Base-by-base conservation (phyloP, 2,888 invertebrate genomes). In the Chrysomela aeneicollis region DNA sequence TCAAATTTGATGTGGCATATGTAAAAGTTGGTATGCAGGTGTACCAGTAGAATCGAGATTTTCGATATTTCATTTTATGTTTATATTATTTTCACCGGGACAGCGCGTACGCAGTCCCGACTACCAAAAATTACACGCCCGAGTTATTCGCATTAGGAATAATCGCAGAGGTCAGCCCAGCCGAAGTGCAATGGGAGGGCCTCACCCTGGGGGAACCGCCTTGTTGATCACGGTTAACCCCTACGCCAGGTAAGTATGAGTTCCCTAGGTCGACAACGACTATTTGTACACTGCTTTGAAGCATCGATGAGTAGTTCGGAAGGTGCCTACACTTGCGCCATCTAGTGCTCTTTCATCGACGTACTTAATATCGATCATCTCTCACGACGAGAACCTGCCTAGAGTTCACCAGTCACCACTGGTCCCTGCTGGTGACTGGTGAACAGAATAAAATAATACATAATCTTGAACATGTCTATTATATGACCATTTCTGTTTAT, bases 131-230 rank as follows among this genome's bases (percentile, higher is more conserved):
- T 87, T 86, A 81, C 86, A 87, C 88, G 87, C 86, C 87, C 88
- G 88, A 89, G 88, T 87, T 88, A 87, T 86, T 87, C 88, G 85
- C 88, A 87, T 89, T 88, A 88, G 88, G 87, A 87, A 85, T 86
- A 88, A 88, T 89, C 89, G 89, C 90, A 88, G 86, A 87, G 86
- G 89, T 90, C 90, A 90, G 86, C 89, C 87, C 86, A 83, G 85
- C 86, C 89, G 84, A 78, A 85, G 90, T 90, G 90, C 90, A 90
- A 90, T 89, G 89, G 85, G 81, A 84, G 81, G 85, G 87, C 86
- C 89, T 89, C 89, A 79, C 84, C 87, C 87, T 87, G 89, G 87
- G 86, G 87, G 85, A 87, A 87, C 88, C 87, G 86, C 88, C 89
- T 89, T 86, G 69, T 71, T 88, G 89, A 89, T 89, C 89, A 88